phyloP scores from a whole-genome alignment of 2,888 invertebrate species.

The Perithous albicinctus region DNA sequence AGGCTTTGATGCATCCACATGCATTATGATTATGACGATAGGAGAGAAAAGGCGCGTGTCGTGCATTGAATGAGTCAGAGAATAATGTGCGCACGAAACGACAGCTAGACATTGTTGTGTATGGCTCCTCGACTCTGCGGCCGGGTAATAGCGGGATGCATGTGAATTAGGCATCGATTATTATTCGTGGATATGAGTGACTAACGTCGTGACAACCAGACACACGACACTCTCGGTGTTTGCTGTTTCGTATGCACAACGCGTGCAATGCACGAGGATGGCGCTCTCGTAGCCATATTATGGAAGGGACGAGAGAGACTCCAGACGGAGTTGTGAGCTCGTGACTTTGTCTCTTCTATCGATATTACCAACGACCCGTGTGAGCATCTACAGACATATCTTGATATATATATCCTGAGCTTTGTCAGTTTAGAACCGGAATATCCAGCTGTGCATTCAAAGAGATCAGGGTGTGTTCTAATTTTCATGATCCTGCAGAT shows the following conservation, averaged over 20 bases:
- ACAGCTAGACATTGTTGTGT: constrained; percentile 12
- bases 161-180: constrained; percentile 74
- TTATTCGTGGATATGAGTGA: constrained; percentile 75
- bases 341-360: constrained; percentile 30
- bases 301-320: neutral
- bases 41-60: neutral
- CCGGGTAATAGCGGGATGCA: constrained; percentile 60
- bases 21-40: constrained; percentile 39
- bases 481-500: constrained; percentile 32
- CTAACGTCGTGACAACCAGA: constrained; percentile 50
- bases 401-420: constrained; percentile 14
- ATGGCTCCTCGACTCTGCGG: constrained; percentile 16
- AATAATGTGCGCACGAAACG: constrained; percentile 6
- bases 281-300: neutral
- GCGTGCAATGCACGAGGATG: constrained; percentile 43
- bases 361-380: constrained; percentile 23
- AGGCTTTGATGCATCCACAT: neutral
- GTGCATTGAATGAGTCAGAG: neutral
- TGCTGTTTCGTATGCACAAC: constrained; percentile 74
- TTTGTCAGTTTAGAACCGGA: neutral
- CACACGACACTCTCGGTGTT: constrained; percentile 38
- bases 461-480: constrained; percentile 17
- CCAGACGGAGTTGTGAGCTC: constrained; percentile 57
- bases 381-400: constrained; percentile 3
- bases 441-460: constrained; percentile 3